Evolutionary conservation across 2,888 invertebrate species (phyloP).

Genomic region (Tethea ocularis): DNA sequence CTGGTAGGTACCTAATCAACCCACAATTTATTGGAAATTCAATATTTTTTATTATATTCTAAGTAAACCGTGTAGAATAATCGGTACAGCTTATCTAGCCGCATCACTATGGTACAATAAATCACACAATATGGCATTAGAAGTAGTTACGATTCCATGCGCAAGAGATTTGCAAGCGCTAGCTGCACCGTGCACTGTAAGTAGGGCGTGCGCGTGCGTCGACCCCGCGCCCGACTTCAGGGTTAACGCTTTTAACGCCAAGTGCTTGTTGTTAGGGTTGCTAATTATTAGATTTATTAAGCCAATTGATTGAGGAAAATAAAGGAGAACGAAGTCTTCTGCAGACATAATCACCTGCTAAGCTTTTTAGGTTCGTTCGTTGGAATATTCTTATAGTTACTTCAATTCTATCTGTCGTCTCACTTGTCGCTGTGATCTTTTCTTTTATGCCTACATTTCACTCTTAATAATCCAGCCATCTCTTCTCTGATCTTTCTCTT

Average conservation of each 20-base stretch:
- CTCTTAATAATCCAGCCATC: too few species aligned
- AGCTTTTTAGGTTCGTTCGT: too few species aligned
- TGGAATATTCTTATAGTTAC: too few species aligned
- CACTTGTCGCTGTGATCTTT: too few species aligned
- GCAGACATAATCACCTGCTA: too few species aligned
- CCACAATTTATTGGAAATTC: too few species aligned
- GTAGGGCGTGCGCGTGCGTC: slow-evolving; percentile 75
- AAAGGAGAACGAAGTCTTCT: too few species aligned
- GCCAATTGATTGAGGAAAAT: background rate
- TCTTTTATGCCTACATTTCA: too few species aligned
- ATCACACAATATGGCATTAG: slow-evolving; percentile 45
- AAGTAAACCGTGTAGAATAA: background rate
- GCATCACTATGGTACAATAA: slow-evolving; percentile 23
- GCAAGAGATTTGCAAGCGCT: slow-evolving; percentile 72
- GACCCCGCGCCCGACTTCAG: slow-evolving; percentile 80
- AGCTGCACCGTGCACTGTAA: slow-evolving; percentile 68
- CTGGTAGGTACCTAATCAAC: too few species aligned
- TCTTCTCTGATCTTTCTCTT: too few species aligned
- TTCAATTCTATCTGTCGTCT: too few species aligned
- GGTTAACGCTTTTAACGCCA: slow-evolving; percentile 71
- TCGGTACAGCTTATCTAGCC: background rate
- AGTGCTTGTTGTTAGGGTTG: slow-evolving; percentile 34
- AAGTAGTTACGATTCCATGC: slow-evolving; percentile 36
- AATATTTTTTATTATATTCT: too few species aligned
- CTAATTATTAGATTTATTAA: background rate